Percentiles rank a stretch among this genome's conserved stretches.
Evolutionary conservation across 2,888 invertebrate species (phyloP).

Genomic region (Sarcophaga rosellei): DNA sequence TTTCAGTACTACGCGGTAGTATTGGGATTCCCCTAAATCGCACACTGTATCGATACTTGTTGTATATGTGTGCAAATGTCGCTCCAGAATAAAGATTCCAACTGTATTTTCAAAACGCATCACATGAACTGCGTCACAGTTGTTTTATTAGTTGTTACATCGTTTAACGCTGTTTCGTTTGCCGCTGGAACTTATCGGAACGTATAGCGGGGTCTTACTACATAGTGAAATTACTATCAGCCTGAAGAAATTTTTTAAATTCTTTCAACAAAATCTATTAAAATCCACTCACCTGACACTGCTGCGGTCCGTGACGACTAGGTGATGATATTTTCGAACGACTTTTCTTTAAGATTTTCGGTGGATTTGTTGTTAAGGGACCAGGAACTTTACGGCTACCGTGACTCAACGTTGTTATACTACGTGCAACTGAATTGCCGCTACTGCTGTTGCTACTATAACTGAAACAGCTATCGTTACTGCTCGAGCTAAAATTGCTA

Average conservation of each 20-base stretch:
- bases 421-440: conserved; percentile 66
- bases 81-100: no score
- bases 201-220: no score
- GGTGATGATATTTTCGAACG: conserved; percentile 94
- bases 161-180: no score
- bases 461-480: conserved; percentile 70
- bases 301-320: conserved; percentile 94
- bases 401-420: conserved; percentile 69
- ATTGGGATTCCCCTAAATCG: no score
- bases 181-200: no score
- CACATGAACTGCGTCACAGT: no score
- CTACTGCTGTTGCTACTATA: conserved; percentile 73
- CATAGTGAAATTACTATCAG: no score
- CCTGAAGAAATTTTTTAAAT: background rate
- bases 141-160: no score
- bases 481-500: conserved; percentile 71
- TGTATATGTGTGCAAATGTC: no score
- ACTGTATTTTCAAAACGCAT: no score
- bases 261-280: background rate
- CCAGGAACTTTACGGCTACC: conserved; percentile 74
- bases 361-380: conserved; percentile 72
- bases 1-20: no score
- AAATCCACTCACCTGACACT: conserved; percentile 89
- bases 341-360: conserved; percentile 84
- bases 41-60: no score